phyloP scores from a whole-genome alignment of 2,888 invertebrate species.

The Coenonympha glycerion region DNA sequence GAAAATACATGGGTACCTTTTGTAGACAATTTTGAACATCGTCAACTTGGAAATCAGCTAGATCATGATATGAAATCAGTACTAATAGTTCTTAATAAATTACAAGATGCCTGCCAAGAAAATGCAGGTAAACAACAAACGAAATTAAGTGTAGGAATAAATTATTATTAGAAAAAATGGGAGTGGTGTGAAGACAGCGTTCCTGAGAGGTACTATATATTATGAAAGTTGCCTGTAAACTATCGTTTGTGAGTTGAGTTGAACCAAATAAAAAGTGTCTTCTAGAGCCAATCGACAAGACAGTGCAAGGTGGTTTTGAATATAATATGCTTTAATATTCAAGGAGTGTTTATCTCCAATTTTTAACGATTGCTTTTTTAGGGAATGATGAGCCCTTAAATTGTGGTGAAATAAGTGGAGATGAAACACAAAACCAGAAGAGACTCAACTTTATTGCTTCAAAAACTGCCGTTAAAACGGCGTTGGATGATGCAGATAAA shows the following conservation, averaged over 20 bases:
- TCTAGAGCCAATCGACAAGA: too few species aligned
- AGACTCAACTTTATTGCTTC: slow-evolving; percentile 34
- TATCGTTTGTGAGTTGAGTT: too few species aligned
- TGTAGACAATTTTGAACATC: not conserved
- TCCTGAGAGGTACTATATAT: too few species aligned
- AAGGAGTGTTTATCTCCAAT: too few species aligned
- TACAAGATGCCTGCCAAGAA: slow-evolving; percentile 15
- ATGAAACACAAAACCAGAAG: slow-evolving; percentile 23
- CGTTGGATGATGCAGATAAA: slow-evolving; percentile 31
- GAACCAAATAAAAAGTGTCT: too few species aligned
- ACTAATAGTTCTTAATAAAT: slow-evolving; percentile 8
- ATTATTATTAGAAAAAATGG: too few species aligned
- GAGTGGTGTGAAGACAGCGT: too few species aligned
- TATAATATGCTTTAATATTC: too few species aligned
- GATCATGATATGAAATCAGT: slow-evolving; percentile 8
- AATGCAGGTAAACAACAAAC: slow-evolving; percentile 10
- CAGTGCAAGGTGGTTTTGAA: too few species aligned
- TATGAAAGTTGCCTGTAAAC: too few species aligned
- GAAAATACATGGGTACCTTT: slow-evolving; percentile 13
- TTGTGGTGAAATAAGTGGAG: not conserved
- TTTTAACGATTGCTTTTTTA: too few species aligned
- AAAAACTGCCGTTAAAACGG: slow-evolving; percentile 27
- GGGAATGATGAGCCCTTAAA: not conserved
- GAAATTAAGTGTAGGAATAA: too few species aligned
- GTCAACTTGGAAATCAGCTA: slow-evolving; percentile 4